Evolutionary conservation across 2,113 vertebrate species (phyloP), one percentile per base, ranked within the genome.

Genomic region (Gopherus evgoodei): DNA sequence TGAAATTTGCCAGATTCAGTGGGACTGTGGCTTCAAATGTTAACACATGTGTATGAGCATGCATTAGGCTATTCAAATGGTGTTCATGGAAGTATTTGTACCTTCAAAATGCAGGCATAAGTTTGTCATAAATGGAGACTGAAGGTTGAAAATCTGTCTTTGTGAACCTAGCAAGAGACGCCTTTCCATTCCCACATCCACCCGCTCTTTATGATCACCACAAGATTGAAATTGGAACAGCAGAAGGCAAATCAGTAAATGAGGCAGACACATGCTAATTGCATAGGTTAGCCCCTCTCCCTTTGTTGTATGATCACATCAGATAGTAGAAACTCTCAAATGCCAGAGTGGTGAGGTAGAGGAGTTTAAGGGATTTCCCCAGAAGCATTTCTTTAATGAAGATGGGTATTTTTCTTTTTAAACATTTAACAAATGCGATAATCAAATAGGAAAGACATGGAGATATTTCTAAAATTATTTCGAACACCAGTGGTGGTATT

Each of bases 1-100:
- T 27, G 75, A 91, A 86, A 50, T 38, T 3, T 27, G 1, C 79
- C 1, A 2, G 42, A 16, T 57, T 84, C 82, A 82, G 27, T 17
- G 59, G 83, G 35, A 24, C 54, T 1, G 21, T 1, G 84, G 35
- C 83, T 44, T 3, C 13, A 56, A 25, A 78, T 14, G 19, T 44
- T 27, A 27, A 21, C 0, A 0, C 3, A 38, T 25, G 5, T 5
- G 21, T 38, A 42, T 5, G 38, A 76, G n/a, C 35, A 72, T 21
- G 11, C 3, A 47, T 25, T 47, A 27, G 75, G 25, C 3, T 25
- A 29, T 47, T 78, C 47, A 47, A 47, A 78, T 29, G 42, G 12
- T 78, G 75, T 24, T 44, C 38, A 25, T 13, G 38, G 38, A 44
- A 17, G 22, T 25, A 24, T 44, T 25, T 44, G 42, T 44, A 25